Evolutionary conservation across 2,113 vertebrate genomes (phyloP).

Genomic region (Notiomystis cincta): DNA sequence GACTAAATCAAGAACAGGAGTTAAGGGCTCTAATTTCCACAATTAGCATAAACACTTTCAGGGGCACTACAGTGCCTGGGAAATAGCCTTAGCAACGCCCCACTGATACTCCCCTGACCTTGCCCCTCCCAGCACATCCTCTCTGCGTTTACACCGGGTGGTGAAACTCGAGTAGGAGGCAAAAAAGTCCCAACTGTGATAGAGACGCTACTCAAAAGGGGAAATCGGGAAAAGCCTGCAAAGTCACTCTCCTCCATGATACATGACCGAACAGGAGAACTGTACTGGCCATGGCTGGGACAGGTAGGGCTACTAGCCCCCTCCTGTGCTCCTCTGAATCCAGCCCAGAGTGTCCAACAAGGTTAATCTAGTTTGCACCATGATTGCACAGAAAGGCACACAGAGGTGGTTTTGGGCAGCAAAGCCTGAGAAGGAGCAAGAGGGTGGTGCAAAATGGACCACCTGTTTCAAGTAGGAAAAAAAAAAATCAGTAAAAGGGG

Average conservation of each 20-base stretch:
- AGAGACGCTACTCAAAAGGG: background rate
- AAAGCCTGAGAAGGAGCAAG: background rate
- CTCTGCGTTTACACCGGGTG: background rate
- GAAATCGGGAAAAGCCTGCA: background rate
- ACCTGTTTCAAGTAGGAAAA: background rate
- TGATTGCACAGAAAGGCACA: background rate
- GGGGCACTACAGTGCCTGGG: background rate
- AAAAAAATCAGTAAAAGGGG: background rate
- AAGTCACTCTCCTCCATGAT: background rate
- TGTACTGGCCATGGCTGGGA: background rate
- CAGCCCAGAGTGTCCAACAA: background rate
- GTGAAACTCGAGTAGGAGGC: background rate
- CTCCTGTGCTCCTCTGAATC: background rate
- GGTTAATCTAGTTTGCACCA: background rate
- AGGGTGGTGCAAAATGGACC: background rate
- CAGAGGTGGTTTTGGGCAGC: background rate
- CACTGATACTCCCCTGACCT: background rate
- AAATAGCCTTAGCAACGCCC: conserved; percentile 5
- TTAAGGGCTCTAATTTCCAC: background rate
- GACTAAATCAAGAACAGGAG: background rate
- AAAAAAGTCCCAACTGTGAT: background rate
- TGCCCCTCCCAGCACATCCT: conserved; percentile 40
- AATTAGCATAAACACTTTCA: background rate
- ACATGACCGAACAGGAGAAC: background rate
- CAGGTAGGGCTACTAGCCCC: background rate